Evolutionary conservation across 2,113 vertebrate genomes (phyloP).

Genomic region (Charadrius vociferus): DNA sequence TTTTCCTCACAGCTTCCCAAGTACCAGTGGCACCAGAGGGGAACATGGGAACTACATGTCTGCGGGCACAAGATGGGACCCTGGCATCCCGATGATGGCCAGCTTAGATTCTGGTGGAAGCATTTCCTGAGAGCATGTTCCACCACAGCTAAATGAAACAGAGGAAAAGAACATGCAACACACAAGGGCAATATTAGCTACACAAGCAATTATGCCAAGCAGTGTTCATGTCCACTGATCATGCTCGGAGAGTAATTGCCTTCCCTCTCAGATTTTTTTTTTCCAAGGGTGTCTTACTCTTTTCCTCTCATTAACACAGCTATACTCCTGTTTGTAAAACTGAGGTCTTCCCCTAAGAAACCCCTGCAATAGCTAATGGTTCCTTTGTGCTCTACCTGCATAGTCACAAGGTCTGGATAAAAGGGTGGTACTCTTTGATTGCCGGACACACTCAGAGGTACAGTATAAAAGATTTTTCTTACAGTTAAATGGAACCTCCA

Average conservation of each 20-base stretch:
- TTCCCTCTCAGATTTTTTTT: background rate
- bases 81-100: background rate
- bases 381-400: background rate
- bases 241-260: background rate
- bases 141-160: background rate
- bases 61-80: background rate
- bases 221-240: background rate
- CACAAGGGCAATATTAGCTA: background rate
- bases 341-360: background rate
- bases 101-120: background rate
- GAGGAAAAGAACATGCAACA: background rate
- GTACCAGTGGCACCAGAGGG: background rate
- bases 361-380: background rate
- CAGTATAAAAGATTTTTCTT: background rate
- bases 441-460: background rate
- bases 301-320: background rate
- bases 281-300: background rate
- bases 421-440: background rate
- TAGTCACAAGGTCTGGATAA: background rate
- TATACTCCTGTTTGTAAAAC: background rate
- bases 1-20: background rate
- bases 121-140: background rate
- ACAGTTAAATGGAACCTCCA: background rate
- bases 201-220: background rate
- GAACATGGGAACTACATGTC: background rate